Conservation (phyloP, 2,113 vertebrate species). For the Phalacrocorax carbo region DNA sequence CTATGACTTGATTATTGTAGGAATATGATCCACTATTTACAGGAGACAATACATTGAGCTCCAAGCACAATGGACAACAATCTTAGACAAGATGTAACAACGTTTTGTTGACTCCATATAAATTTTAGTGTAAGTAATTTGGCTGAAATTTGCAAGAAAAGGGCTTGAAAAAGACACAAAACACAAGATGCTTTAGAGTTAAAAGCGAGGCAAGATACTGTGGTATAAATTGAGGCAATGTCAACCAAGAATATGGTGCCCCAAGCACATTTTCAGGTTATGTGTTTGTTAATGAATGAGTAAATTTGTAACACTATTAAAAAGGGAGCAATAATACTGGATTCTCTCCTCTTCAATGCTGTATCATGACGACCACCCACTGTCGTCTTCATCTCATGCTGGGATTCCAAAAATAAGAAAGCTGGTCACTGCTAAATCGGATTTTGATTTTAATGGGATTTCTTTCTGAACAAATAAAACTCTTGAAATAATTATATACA, state of each 20-base stretch:
- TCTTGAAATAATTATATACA: neutral
- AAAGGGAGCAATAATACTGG: neutral
- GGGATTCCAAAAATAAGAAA: neutral
- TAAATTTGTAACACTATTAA: neutral
- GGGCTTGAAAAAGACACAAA: neutral
- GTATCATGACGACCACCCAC: neutral
- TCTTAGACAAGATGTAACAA: neutral
- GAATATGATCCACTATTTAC: neutral
- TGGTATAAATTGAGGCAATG: neutral
- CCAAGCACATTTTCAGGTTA: neutral
- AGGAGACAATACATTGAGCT: neutral
- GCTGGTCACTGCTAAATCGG: neutral
- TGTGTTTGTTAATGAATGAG: neutral
- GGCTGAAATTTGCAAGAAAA: neutral
- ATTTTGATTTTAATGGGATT: neutral
- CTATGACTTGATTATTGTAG: neutral
- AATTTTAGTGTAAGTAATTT: neutral
- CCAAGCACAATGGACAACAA: neutral
- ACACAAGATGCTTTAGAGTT: neutral
- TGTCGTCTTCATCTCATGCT: neutral
- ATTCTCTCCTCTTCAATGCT: neutral
- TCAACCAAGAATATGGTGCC: neutral
- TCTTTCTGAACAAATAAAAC: neutral
- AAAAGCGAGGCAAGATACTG: neutral
- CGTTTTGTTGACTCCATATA: neutral